These are phyloP conservation scores for Aleiodes testaceus DNA, from an alignment of 2,888 invertebrate species.

Conservation along the genomic window DNA sequence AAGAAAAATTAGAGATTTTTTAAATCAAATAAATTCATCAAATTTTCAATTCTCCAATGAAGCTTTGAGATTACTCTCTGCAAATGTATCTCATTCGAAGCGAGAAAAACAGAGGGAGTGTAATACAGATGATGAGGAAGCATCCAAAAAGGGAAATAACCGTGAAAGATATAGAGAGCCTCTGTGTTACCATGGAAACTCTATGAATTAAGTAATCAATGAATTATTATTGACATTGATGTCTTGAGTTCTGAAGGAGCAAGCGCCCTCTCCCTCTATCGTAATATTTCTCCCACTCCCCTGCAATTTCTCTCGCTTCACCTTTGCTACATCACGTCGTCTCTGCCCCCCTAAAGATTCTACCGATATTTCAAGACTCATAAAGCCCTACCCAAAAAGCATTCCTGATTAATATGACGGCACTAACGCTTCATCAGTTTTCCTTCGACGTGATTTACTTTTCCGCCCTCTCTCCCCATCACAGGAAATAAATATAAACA, in stretches of 20 bases:
- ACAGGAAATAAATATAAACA: slow-evolving; percentile 27
- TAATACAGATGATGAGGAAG: slow-evolving; percentile 56
- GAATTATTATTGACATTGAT: slow-evolving; percentile 73
- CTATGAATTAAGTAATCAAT: slow-evolving; percentile 72
- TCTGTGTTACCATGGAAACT: slow-evolving; percentile 70
- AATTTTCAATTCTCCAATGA: slow-evolving; percentile 50
- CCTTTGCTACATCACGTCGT: slow-evolving; percentile 46
- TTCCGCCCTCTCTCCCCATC: background rate
- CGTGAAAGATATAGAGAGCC: slow-evolving; percentile 53
- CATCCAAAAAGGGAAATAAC: slow-evolving; percentile 57
- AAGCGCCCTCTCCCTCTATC: slow-evolving; percentile 48
- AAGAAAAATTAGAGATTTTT: background rate
- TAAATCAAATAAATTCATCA: background rate
- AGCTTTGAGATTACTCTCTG: slow-evolving; percentile 52
- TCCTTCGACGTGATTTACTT: slow-evolving; percentile 30
- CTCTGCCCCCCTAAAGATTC: slow-evolving; percentile 16
- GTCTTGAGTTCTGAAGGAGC: slow-evolving; percentile 62
- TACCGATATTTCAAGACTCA: slow-evolving; percentile 65
- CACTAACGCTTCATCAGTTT: slow-evolving; percentile 61
- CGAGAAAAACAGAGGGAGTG: slow-evolving; percentile 66
- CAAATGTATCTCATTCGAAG: slow-evolving; percentile 57
- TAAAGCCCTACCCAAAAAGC: slow-evolving; percentile 57
- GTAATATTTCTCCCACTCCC: slow-evolving; percentile 45
- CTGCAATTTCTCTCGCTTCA: slow-evolving; percentile 7
- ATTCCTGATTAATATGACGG: slow-evolving; percentile 67